These are phyloP conservation scores for Falco rusticolus DNA, from an alignment of 2,797 vertebrate species.

Conservation along the genomic window DNA sequence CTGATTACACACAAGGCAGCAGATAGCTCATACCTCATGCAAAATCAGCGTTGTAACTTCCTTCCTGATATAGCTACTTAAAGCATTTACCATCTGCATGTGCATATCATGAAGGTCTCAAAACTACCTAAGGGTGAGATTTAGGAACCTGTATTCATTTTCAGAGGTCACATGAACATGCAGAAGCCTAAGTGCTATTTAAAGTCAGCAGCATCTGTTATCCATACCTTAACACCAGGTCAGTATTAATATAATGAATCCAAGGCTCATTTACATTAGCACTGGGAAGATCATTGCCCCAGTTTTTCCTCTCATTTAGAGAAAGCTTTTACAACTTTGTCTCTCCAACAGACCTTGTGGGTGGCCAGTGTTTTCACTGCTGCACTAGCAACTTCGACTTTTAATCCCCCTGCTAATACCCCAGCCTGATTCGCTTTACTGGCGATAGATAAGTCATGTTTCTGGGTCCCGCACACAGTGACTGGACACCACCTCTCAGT, in stretches of 20 bases:
- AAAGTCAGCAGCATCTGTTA: not conserved
- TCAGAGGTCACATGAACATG: not conserved
- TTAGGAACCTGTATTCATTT: not conserved
- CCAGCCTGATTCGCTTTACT: conserved; percentile 73
- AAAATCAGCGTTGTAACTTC: not conserved
- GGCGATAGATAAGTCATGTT: conserved; percentile 78
- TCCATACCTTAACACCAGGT: not conserved
- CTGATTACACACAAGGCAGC: not conserved
- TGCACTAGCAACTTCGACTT: conserved; percentile 66
- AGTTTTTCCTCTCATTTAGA: not conserved
- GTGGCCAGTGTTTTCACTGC: conserved; percentile 77
- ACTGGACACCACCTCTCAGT: conserved; percentile 71
- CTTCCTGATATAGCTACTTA: not conserved
- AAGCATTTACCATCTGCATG: not conserved
- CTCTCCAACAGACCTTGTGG: conserved; percentile 65
- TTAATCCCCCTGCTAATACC: conserved; percentile 82
- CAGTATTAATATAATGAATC: not conserved
- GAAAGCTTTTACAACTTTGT: not conserved
- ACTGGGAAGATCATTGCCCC: not conserved
- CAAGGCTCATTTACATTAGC: not conserved
- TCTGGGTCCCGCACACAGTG: conserved; percentile 77
- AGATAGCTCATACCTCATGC: not conserved
- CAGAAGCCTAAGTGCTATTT: not conserved
- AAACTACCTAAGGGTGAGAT: not conserved
- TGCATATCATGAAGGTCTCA: rapidly evolving